A percentile compares a stretch with the other conserved stretches of the same genome.
Conservation (phyloP, 2,113 vertebrate genomes). For the Pteropus alecto region DNA sequence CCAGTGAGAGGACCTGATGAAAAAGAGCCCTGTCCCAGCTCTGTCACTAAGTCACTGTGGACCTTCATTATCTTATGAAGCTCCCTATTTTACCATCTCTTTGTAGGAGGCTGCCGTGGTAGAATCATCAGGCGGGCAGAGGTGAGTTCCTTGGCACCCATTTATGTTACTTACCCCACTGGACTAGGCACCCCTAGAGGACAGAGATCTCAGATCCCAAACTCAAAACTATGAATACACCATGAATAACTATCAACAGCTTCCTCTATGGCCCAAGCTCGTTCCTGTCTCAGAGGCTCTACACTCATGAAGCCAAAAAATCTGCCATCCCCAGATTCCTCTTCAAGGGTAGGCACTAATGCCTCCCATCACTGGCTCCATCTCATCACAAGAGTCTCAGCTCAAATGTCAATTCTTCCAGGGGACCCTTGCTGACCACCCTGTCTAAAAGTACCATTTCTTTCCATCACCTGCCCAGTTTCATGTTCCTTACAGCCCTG, state of each 20-base stretch:
- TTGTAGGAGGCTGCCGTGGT: background rate
- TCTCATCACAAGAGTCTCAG: background rate
- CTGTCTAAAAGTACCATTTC: background rate
- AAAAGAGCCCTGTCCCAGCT: background rate
- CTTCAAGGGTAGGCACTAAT: too few relatives aligned
- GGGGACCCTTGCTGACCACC: background rate
- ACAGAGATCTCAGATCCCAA: background rate
- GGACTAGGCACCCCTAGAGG: background rate
- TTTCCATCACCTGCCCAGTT: background rate
- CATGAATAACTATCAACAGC: background rate
- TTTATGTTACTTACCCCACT: background rate
- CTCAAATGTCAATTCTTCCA: background rate
- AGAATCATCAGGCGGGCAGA: background rate
- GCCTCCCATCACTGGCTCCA: background rate
- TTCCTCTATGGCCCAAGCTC: background rate
- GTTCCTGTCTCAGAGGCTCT: background rate
- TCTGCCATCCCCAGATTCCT: too few relatives aligned
- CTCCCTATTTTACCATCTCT: background rate
- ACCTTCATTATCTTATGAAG: background rate
- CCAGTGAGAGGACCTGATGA: background rate
- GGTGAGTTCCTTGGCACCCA: background rate
- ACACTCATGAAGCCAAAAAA: background rate
- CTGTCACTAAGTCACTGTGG: background rate
- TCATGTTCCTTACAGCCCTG: background rate
- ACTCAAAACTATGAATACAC: background rate